phyloP scores from a whole-genome alignment of 2,888 invertebrate species.

The Drosophila rubida region DNA sequence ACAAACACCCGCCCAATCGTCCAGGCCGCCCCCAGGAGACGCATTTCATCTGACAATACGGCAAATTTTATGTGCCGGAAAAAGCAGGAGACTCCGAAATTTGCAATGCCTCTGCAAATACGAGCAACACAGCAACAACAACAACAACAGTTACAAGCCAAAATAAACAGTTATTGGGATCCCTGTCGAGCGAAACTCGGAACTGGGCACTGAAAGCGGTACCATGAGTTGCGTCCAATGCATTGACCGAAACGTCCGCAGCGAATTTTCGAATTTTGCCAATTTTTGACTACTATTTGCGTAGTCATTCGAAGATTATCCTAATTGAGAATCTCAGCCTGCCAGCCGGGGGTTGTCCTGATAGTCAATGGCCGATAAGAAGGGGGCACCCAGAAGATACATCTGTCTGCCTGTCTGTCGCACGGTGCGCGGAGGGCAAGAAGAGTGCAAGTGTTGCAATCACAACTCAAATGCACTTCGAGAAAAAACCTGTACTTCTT shows the following conservation, averaged over 20 bases:
- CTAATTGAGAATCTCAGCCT: conserved; percentile 81
- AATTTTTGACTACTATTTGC: conserved; percentile 78
- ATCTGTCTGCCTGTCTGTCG: conserved; percentile 16
- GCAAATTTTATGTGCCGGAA: conserved; percentile 65
- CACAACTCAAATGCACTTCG: conserved; percentile 41
- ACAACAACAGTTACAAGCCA: conserved; percentile 49
- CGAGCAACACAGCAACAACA: conserved; percentile 32
- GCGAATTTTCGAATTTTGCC: conserved; percentile 81
- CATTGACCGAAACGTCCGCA: conserved; percentile 60
- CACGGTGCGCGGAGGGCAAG: neutral
- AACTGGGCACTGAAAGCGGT: conserved; percentile 1
- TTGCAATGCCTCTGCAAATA: conserved; percentile 51
- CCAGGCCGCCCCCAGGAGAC: conserved; percentile 68
- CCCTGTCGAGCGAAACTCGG: conserved; percentile 5
- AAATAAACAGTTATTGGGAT: conserved; percentile 42
- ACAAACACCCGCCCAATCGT: conserved; percentile 45
- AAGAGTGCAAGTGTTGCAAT: conserved; percentile 53
- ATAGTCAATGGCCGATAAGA: conserved; percentile 31
- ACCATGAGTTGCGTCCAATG: conserved; percentile 52
- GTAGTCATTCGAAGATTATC: conserved; percentile 84
- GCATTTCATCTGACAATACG: conserved; percentile 73
- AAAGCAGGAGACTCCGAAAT: conserved; percentile 35
- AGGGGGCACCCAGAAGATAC: conserved; percentile 40
- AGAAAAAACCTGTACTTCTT: neutral
- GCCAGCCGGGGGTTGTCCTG: conserved; percentile 36